Percentiles rank a stretch among this genome's conserved stretches.
Evolutionary conservation across 2,113 vertebrate species (phyloP).

Genomic region (Theropithecus gelada): DNA sequence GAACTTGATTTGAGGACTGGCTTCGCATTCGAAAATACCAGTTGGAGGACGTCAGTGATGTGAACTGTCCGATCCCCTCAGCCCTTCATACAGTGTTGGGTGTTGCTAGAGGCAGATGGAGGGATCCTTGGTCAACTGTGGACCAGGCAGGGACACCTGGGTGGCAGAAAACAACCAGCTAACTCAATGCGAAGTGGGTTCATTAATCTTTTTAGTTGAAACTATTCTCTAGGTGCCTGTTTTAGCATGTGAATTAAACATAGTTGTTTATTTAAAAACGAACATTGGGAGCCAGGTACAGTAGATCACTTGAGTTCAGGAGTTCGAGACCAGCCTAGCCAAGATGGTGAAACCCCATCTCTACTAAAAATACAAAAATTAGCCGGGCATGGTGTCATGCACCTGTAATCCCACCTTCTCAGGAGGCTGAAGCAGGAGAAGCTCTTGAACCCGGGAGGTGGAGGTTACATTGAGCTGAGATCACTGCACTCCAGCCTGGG

Average conservation of each 20-base stretch:
- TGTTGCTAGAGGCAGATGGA: not conserved
- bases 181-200: not conserved
- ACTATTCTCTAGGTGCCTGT: not conserved
- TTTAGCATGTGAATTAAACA: slow-evolving; percentile 4
- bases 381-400: not conserved
- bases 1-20: not conserved
- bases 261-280: not conserved
- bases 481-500: not conserved
- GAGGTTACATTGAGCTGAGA: not conserved
- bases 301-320: not conserved
- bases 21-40: not conserved
- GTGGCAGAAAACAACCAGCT: not conserved
- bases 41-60: not conserved
- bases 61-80: no score
- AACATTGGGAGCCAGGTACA: not conserved
- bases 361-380: not conserved
- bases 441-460: no score
- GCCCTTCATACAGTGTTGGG: not conserved
- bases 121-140: not conserved
- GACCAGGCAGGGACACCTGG: not conserved
- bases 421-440: no score
- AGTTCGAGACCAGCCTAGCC: not conserved
- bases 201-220: not conserved
- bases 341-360: not conserved
- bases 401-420: no score